phyloP scores from a whole-genome alignment of 2,113 vertebrate species.

The Glareola pratincola region DNA sequence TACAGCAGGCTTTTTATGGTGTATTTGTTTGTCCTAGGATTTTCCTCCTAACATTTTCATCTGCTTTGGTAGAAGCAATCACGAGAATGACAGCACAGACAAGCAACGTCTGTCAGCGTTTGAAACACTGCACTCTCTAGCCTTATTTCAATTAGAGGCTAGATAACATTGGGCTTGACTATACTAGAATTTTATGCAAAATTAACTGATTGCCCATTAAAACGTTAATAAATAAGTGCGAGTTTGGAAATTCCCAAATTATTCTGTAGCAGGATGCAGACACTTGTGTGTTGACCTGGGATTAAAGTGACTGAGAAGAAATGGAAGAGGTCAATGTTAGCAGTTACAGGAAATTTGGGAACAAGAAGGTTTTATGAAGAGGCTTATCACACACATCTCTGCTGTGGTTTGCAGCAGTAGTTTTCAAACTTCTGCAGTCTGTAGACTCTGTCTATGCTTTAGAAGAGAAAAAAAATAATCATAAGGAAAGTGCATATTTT shows the following conservation, averaged over 20 bases:
- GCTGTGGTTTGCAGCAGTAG: not conserved
- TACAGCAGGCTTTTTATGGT: not conserved
- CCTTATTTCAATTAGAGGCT: not conserved
- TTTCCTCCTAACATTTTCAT: not conserved
- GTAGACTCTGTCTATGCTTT: not conserved
- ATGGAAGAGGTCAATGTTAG: not conserved
- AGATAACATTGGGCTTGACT: constrained; percentile 4
- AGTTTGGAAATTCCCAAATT: constrained; percentile 34
- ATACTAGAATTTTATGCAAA: constrained; percentile 41
- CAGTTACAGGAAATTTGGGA: not conserved
- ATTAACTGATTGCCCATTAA: constrained; percentile 1
- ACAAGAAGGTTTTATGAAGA: not conserved
- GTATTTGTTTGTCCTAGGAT: not conserved
- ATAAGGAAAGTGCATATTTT: not conserved
- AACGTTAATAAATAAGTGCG: not conserved
- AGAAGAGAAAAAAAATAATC: not conserved
- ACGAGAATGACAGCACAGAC: not conserved
- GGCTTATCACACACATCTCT: not conserved
- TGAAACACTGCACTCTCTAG: not conserved
- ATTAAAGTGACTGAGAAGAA: not conserved
- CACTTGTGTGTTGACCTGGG: not conserved
- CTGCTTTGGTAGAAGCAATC: not conserved
- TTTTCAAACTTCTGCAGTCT: not conserved
- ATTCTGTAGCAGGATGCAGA: not conserved
- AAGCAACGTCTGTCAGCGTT: not conserved